These are phyloP conservation scores for Gerris lacustris DNA, from an alignment of 2,888 invertebrate genomes.

Conservation along the genomic window DNA sequence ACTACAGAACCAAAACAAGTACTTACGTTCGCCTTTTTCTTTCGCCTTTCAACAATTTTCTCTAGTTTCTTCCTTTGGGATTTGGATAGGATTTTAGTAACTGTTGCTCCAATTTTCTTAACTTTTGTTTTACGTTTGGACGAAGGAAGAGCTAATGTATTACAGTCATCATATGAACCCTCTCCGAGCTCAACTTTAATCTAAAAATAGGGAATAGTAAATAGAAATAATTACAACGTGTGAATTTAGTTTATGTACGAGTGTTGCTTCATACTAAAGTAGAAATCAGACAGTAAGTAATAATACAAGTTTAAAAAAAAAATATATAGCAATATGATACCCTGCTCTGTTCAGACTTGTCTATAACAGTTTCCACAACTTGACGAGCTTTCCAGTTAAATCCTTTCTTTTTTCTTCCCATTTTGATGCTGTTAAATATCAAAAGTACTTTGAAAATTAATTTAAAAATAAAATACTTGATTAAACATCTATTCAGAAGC, in stretches of 20 bases:
- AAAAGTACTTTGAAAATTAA: not conserved
- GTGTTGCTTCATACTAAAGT: too few relatives aligned
- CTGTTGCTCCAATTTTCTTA: conserved; percentile 44
- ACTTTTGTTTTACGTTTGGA: conserved; percentile 65
- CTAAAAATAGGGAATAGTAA: conserved; percentile 37
- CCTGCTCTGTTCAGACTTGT: conserved; percentile 54
- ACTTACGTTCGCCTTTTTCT: conserved; percentile 77
- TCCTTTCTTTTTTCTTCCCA: conserved; percentile 53
- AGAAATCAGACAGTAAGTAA: too few relatives aligned
- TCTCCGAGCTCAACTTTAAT: conserved; percentile 50
- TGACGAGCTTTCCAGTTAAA: conserved; percentile 65
- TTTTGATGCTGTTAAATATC: conserved; percentile 35
- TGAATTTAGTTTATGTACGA: too few relatives aligned
- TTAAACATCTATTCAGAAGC: too few relatives aligned
- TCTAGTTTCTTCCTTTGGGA: conserved; percentile 75
- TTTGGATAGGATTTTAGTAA: conserved; percentile 63
- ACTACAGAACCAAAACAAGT: not conserved
- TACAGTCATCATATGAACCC: conserved; percentile 59
- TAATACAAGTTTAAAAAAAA: too few relatives aligned
- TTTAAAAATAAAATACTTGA: too few relatives aligned
- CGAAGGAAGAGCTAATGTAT: conserved; percentile 69
- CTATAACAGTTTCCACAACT: conserved; percentile 54
- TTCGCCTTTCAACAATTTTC: conserved; percentile 74
- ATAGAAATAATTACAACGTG: too few relatives aligned
- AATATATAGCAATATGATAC: conserved; percentile 38